Conservation (phyloP, 1,140 invertebrate genomes). For the Drosophila pseudoananassae region DNA sequence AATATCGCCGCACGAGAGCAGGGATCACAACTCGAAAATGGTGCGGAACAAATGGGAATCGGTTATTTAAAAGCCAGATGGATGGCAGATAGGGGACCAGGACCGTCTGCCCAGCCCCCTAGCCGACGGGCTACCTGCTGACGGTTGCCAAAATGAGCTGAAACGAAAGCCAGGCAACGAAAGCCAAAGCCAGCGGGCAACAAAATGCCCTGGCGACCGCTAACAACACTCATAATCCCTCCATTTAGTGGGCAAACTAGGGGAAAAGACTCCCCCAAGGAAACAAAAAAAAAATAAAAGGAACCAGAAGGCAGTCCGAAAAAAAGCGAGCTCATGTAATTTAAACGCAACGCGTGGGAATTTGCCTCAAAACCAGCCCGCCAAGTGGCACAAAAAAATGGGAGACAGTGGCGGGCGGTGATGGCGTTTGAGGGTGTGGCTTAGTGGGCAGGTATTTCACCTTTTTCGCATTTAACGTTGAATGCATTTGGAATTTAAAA, state of each 20-base stretch:
- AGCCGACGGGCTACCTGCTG: neutral
- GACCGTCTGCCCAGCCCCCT: slow-evolving; percentile 1
- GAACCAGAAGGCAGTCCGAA: slow-evolving; percentile 14
- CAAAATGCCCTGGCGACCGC: slow-evolving; percentile 58
- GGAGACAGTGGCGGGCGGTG: slow-evolving; percentile 3
- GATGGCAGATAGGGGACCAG: slow-evolving; percentile 15
- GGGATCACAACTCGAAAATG: slow-evolving; percentile 34
- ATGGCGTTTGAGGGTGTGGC: slow-evolving; percentile 15
- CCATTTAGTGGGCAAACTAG: slow-evolving; percentile 70
- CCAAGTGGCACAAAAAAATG: slow-evolving; percentile 30
- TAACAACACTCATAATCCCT: slow-evolving; percentile 79
- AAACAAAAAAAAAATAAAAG: slow-evolving; percentile 2
- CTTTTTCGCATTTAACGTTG: slow-evolving; percentile 74
- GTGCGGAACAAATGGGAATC: slow-evolving; percentile 54
- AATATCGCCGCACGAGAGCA: slow-evolving; percentile 6
- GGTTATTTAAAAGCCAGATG: slow-evolving; percentile 56
- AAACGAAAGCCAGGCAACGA: slow-evolving; percentile 23
- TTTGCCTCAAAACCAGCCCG: slow-evolving; percentile 32
- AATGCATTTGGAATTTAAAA: slow-evolving; percentile 80
- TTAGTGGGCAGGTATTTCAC: slow-evolving; percentile 35
- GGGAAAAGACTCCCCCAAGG: slow-evolving; percentile 37
- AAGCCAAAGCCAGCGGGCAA: slow-evolving; percentile 30
- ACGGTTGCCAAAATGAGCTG: slow-evolving; percentile 59
- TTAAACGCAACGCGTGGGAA: slow-evolving; percentile 70
- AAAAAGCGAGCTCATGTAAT: slow-evolving; percentile 62